Evolutionary conservation across 2,113 vertebrate genomes (phyloP).

Genomic region (Mesocricetus auratus): DNA sequence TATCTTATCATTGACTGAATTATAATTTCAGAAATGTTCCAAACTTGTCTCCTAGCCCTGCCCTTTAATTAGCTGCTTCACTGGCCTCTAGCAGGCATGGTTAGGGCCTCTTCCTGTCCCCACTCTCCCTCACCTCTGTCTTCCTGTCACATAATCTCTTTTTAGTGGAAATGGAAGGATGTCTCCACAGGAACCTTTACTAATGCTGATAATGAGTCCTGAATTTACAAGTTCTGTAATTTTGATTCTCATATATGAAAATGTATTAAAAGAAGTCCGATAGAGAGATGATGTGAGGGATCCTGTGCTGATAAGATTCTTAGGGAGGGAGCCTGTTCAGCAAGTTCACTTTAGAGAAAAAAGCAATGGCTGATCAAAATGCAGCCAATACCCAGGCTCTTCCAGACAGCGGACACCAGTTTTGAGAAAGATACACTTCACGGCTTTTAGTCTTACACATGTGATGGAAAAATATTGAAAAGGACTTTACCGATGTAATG

Average conservation of each 20-base stretch:
- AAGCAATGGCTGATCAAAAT: constrained; percentile 2
- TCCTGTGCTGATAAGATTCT: constrained; percentile 49
- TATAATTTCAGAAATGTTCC: constrained; percentile 10
- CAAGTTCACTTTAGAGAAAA: constrained; percentile 6
- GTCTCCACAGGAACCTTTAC: constrained; percentile 26
- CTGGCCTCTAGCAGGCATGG: neutral
- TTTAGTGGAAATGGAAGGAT: constrained; percentile 38
- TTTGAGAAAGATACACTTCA: constrained; percentile 27
- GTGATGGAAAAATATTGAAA: constrained; percentile 47
- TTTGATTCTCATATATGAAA: constrained; percentile 61
- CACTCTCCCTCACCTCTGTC: neutral
- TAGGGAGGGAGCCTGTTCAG: constrained; percentile 6
- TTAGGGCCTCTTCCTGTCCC: neutral
- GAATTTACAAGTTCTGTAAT: constrained; percentile 50
- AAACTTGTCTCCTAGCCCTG: neutral
- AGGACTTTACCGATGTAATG: constrained; percentile 49
- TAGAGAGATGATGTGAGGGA: constrained; percentile 40
- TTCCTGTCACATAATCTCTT: constrained; percentile 32
- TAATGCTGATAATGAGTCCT: constrained; percentile 29
- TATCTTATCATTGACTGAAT: neutral
- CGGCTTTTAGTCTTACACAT: constrained; percentile 49
- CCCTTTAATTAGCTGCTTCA: constrained; percentile 48
- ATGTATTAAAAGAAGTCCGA: constrained; percentile 53
- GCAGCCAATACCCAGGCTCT: neutral
- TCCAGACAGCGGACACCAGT: neutral